phyloP scores from a whole-genome alignment of 2,113 vertebrate species.

The Corythoichthys haematopterus region DNA sequence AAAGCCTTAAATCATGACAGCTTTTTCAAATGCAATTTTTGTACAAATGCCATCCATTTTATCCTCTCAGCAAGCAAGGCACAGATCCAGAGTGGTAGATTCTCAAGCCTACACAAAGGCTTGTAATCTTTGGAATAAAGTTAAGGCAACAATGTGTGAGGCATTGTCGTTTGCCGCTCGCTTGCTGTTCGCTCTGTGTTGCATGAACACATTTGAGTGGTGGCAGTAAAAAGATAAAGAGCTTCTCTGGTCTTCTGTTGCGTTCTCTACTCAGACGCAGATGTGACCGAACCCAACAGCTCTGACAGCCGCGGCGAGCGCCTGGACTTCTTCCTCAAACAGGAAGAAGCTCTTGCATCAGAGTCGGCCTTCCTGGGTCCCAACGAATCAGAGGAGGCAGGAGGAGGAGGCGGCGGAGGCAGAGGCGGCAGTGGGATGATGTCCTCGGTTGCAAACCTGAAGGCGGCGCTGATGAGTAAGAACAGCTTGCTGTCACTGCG shows the following conservation, averaged over 20 bases:
- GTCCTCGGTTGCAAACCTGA: constrained; percentile 87
- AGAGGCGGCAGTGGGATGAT: constrained; percentile 51
- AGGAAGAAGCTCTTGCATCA: constrained; percentile 79
- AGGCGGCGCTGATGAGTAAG: constrained; percentile 94
- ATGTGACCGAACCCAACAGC: constrained; percentile 82
- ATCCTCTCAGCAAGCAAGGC: constrained; percentile 14
- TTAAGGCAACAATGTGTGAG: constrained; percentile 11
- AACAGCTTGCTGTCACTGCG: constrained; percentile 95
- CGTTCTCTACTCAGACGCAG: constrained; percentile 69
- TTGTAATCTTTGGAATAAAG: constrained; percentile 33
- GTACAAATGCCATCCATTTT: constrained; percentile 7
- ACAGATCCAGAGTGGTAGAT: constrained; percentile 12
- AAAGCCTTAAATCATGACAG: constrained; percentile 18
- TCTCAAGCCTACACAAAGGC: constrained; percentile 10
- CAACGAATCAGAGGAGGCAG: constrained; percentile 80
- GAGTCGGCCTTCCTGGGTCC: constrained; percentile 79
- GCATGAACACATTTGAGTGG: neutral
- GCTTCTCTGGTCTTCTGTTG: constrained; percentile 8
- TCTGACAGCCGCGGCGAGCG: constrained; percentile 81
- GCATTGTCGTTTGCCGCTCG: neutral
- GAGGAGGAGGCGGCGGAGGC: constrained; percentile 70
- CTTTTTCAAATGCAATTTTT: constrained; percentile 17
- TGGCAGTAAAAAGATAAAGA: constrained; percentile 1
- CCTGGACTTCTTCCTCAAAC: constrained; percentile 76
- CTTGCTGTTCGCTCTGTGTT: neutral